Conservation (phyloP, 2,888 invertebrate species). For the Caenorhabditis zanzibari region DNA sequence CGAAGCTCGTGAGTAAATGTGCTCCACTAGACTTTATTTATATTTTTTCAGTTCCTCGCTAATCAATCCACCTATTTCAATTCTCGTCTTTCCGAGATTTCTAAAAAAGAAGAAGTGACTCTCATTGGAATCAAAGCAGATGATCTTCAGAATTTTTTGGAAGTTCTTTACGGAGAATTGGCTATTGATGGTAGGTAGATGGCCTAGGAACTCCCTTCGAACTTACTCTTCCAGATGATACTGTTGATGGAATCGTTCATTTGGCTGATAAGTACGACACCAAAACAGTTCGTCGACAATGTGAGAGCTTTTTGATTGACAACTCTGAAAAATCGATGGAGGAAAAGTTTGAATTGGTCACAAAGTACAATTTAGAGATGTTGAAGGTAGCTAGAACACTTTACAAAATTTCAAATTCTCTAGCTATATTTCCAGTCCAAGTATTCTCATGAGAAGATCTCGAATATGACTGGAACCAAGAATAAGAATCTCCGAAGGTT, state of each 20-base stretch:
- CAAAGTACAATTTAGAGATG: too few relatives aligned
- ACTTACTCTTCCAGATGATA: not conserved
- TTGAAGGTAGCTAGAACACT: too few relatives aligned
- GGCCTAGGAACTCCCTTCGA: not conserved
- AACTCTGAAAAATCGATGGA: too few relatives aligned
- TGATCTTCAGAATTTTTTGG: not conserved
- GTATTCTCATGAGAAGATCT: not conserved
- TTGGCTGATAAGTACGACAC: too few relatives aligned
- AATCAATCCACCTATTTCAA: not conserved
- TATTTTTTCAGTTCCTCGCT: not conserved
- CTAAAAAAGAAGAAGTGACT: not conserved
- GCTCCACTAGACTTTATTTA: not conserved
- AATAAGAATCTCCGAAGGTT: not conserved
- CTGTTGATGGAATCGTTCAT: not conserved
- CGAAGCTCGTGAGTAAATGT: not conserved
- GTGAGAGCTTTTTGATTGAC: too few relatives aligned
- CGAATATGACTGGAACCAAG: not conserved
- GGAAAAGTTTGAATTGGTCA: too few relatives aligned
- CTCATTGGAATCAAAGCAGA: not conserved
- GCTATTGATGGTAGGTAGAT: conserved; percentile 5
- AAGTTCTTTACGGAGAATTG: not conserved
- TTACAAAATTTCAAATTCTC: too few relatives aligned
- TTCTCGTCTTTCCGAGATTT: not conserved
- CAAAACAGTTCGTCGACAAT: too few relatives aligned
- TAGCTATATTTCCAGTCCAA: not conserved